Base-by-base conservation (phyloP, 2,797 vertebrate species). In the Catharus ustulatus region DNA sequence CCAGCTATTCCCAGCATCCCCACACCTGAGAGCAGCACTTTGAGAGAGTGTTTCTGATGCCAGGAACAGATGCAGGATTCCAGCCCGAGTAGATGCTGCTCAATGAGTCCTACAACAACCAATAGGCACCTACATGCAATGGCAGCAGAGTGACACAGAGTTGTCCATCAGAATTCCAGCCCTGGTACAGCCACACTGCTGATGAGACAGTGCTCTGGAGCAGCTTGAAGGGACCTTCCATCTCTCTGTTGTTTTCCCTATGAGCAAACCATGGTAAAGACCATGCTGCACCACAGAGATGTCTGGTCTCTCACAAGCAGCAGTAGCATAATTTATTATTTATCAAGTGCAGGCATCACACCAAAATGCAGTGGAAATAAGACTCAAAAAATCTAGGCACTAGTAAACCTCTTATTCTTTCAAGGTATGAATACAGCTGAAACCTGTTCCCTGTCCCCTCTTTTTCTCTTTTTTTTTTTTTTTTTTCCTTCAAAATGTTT, bases 281-380 rank as follows among this genome's bases (percentile, higher is more conserved):
- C 38, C 57, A 30, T 79, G 51, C 54, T 86, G 42, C 27, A 59
- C 10, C 23, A 82, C 38, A 57, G 54, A 58, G 49, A 84, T 81
- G 64, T 19, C 84, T 74, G 42, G 74, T 63, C 48, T 67, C 48
- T 78, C 74, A 69, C 45, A 64, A 87, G 27, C 30, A 93, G 68
- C 6, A 63, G 18, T 29, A 71, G 57, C 9, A 20, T 71, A 40
- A 87, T 94, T 90, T 40, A 91, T 95, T 91, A 92, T 95, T 94
- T 89, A 92, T 71, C 0, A 2, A 74, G 49, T 40, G 45, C 57
- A 93, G 61, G 24, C 55, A 73, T 79, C 71, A 55, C 36, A 68
- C 15, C 40, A 85, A 73, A 76, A 84, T 38, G 57, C 34, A 77
- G 45, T 54, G 49, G 45, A 95, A 73, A 82, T 20, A n/a, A 83